These are phyloP conservation scores for Drosophila melanosoma DNA, from an alignment of 2,888 invertebrate genomes.

Conservation along the genomic window DNA sequence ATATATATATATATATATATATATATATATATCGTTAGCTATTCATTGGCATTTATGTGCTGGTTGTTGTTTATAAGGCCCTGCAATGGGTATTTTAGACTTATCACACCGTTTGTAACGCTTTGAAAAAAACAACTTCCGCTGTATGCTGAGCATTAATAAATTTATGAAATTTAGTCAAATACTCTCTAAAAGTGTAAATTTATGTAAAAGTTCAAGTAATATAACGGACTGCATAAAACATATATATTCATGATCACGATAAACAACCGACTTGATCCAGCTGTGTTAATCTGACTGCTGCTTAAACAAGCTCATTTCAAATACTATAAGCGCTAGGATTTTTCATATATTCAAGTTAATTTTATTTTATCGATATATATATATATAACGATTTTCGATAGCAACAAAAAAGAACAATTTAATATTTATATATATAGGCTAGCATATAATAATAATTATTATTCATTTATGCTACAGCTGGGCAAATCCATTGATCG, in stretches of 20 bases:
- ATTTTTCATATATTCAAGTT: no score
- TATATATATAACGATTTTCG: background rate
- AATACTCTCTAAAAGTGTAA: rapidly evolving
- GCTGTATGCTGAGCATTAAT: background rate
- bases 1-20: constrained; percentile 12
- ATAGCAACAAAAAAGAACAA: background rate
- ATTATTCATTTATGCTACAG: background rate
- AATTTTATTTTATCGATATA: background rate
- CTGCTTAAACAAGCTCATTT: background rate
- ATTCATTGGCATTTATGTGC: constrained; percentile 63
- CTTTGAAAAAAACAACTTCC: background rate
- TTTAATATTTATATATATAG: background rate
- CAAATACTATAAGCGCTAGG: no score
- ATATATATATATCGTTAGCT: constrained; percentile 47
- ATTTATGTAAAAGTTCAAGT: no score
- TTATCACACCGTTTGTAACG: background rate
- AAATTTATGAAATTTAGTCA: background rate
- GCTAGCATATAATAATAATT: background rate
- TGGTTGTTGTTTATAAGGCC: constrained; percentile 27
- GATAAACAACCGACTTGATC: background rate
- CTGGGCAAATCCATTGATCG: background rate
- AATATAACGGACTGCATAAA: rapidly evolving
- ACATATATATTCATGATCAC: background rate
- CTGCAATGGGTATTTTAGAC: background rate
- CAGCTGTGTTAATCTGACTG: rapidly evolving